Base-by-base conservation (phyloP, 2,797 vertebrate genomes). In the Alectoris magna region DNA sequence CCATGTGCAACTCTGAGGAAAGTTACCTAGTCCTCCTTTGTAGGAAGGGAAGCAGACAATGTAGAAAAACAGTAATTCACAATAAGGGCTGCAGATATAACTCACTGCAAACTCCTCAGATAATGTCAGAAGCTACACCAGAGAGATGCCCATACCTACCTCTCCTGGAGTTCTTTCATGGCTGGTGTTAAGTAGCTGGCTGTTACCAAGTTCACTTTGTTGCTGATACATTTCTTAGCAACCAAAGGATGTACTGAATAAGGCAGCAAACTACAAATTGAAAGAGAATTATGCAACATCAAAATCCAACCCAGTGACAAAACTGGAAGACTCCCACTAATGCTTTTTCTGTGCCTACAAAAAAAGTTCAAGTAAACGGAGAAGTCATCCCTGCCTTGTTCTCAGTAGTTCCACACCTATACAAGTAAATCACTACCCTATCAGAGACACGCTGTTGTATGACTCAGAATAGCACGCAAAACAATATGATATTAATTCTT, bases 131-230 rank as follows among this genome's bases (percentile, higher is more conserved):
- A 95, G 26, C 23, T 71, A 81, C 70, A 67, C 43, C 59, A 68
- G 27, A 11, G 24, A 76, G 36, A 73, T 62, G 44, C 49, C 41
- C 49, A 90, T 43, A 87, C 97, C 17, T 94, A 98, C 98, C 97
- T 98, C 77, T 98, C 96, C 79, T 98, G 96, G 51, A 98, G 93
- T 67, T 98, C 98, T 97, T 98, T 99, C 97, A 99, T 98, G 10
- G 97, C 98, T 14, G 99, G 98, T 80, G 98, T 98, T 96, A 98
- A 95, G 96, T 99, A 99, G 96, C 99, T 99, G 66, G 99, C 98
- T 2, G 99, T 99, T 96, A 99, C 95, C 98, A 99, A 97, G 97
- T 99, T 99, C 46, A 99, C 99, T 96, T 98, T 99, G 95, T 88
- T 98, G 36, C 97, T 97, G 92, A 99, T 99, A 96, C 99, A 99